Base-by-base conservation (phyloP, 1,140 invertebrate species). In the Drosophila bipectinata region DNA sequence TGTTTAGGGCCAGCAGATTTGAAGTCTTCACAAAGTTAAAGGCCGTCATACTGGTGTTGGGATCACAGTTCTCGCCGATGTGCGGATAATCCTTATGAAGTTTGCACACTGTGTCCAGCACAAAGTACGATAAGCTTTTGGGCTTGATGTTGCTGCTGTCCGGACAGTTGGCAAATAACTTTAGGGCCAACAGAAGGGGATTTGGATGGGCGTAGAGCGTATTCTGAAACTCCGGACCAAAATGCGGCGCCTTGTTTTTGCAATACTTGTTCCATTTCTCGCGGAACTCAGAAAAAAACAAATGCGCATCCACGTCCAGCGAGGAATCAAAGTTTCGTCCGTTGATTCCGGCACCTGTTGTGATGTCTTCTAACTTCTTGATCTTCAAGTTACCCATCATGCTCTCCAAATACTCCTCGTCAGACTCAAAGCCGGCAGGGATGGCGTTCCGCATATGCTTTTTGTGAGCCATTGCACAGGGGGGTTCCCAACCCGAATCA, bases 11-110 rank as follows among this genome's bases (percentile, higher is more conserved):
- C 37, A 92, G 85, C 59, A 93, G 92, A 34, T 93, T 93, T 53
- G 95, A 94, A 45, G 92, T 93, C 37, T 90, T 93, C 0, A 94
- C 88, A 69, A 95, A 92, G 79, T 92, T 93, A 91, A 95, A 95
- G 21, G 94, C 93, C 62, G 93, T 93, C 74, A 93, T 78, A 89
- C 95, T 94, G 7, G 94, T 78, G 49, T 94, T 92, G 8, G 89
- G 69, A 92, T 82, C 73, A 78, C 79, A 74, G 89, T 92, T 15
- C 48, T 74, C 57, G 79, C 72, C 83, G 79, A 90, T 55, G 1
- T 72, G 72, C 7, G 90, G 87, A 26, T 78, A 64, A 26, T 77
- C 73, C 55, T 81, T 56, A 14, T 73, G 73, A 54, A 85, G 94
- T 41, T 90, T 92, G 76, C 91, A 89, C 81, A 94, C 94, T 61